Base-by-base conservation (phyloP, 2,797 vertebrate genomes). In the Crotalus adamanteus region DNA sequence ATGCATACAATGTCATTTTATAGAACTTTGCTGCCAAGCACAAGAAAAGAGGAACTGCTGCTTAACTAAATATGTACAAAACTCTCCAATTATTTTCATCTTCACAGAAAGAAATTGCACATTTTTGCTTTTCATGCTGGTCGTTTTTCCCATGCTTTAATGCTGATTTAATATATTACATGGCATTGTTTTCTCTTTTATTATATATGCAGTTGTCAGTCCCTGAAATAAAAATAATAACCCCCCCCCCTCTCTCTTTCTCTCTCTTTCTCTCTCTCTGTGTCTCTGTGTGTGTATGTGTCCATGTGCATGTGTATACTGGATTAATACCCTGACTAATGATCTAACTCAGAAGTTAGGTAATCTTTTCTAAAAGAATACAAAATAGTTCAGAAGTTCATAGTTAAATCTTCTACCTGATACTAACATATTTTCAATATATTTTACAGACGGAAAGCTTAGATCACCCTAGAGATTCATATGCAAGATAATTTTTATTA, bases 181-280 rank as follows among this genome's bases (percentile, higher is more conserved):
- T 37, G 57, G 18, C 47, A 42, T 4, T 56, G 3, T 6, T 91
- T 85, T 13, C 6, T 51, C 53, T 42, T 90, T 55, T 90, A 9
- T 73, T 37, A 42, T 42, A 53, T 37, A n/a, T 61, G 16, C 37
- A 61, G 14, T 86, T 59, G 26, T 55, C 55, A 47, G 13, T 83
- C 20, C 28, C 22, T 20, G 1, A 47, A 86, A 31, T 31, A 14
- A 86, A 87, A 22, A 56, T 9, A 9, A 25, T 8, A 42, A 2
- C 37, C 26, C 20, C 18, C 1, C 4, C 12, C 12, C 2, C 3
- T 2, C 63, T 2, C 12, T 4, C 28, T 5, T 1, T 51, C 7
- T 37, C 8, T 8, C 51, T 51, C 22, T 26, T 7, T 9, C 1
- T 18, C 6, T 6, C 37, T 37, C 37, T 37, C 37, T 37, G 2